Evolutionary conservation across 2,797 vertebrate genomes (phyloP), one percentile per base, ranked within the genome.

Genomic region (Anableps anableps): DNA sequence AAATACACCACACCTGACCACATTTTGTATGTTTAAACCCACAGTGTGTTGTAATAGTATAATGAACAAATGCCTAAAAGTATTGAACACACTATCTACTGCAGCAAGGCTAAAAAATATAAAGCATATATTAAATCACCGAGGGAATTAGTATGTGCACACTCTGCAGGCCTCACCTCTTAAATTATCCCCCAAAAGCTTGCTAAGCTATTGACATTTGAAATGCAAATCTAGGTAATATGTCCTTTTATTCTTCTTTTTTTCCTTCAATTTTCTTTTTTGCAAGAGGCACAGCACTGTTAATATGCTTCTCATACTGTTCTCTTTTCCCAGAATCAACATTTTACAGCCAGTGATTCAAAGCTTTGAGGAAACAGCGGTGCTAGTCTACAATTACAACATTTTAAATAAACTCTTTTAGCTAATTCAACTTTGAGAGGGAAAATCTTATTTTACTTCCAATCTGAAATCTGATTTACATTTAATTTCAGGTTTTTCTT

Each of bases 211-310:
- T 85, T 82, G 84, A 85, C 78, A 85, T 88, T 89, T 83, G 77
- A 90, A 92, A 95, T 94, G 92, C 89, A 92, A 94, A 95, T 94
- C 88, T 89, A 93, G 88, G 88, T 83, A 92, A 83, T 83, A 85
- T 82, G 85, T 88, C 80, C 76, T 78, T 88, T 93, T 87, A 91
- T 31, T 62, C 17, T 5, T 60, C 5, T 90, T 88, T 87, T 82
- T 90, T 66, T n/a, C n/a, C n/a, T n/a, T n/a, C n/a, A n/a, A n/a
- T 43, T 43, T 43, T 43, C 43, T 43, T 55, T 55, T 73, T 88
- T 89, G 74, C 50, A 75, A 77, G 83, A 79, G 71, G 74, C 76
- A 78, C 58, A 81, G 58, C 77, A 70, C 79, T 74, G 90, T 92
- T 88, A 93, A 88, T 87, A 88, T 83, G 78, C 74, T 75, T 62